Conservation (phyloP, 2,797 vertebrate species). For the Epinephelus awoara region DNA sequence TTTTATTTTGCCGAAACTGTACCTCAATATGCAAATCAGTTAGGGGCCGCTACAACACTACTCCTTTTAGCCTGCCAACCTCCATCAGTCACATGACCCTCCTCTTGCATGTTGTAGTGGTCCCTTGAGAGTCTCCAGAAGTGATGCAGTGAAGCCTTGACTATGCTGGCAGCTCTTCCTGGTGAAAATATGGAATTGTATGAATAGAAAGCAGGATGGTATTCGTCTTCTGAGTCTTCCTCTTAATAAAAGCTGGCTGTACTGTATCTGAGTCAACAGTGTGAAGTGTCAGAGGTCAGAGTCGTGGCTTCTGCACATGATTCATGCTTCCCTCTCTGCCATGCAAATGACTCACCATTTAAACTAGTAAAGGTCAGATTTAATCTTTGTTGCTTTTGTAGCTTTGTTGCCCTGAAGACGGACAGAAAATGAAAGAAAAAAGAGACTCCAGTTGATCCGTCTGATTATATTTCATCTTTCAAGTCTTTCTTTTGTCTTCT, state of each 20-base stretch:
- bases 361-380: conserved; percentile 47
- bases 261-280: conserved; percentile 17
- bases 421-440: not conserved
- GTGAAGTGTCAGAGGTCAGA: conserved; percentile 41
- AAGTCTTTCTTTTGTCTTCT: not conserved
- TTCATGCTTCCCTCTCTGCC: conserved; percentile 20
- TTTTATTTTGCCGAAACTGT: not conserved
- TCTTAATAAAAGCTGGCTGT: not conserved
- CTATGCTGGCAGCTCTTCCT: too few species aligned
- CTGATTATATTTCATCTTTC: not conserved
- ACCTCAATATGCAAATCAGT: not conserved
- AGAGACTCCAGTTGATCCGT: not conserved
- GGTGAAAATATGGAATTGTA: not conserved
- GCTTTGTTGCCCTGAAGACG: conserved; percentile 23
- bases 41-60: too few species aligned
- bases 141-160: too few species aligned
- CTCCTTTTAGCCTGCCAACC: not conserved
- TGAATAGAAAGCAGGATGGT: not conserved
- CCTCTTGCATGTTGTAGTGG: not conserved
- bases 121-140: not conserved
- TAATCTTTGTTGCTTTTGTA: conserved; percentile 28
- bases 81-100: not conserved
- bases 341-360: conserved; percentile 34
- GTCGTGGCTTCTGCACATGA: conserved; percentile 36
- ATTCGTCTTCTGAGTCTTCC: not conserved